These are phyloP conservation scores for Kryphioiulus occultus DNA, from an alignment of 2,888 invertebrate genomes.

Conservation along the genomic window DNA sequence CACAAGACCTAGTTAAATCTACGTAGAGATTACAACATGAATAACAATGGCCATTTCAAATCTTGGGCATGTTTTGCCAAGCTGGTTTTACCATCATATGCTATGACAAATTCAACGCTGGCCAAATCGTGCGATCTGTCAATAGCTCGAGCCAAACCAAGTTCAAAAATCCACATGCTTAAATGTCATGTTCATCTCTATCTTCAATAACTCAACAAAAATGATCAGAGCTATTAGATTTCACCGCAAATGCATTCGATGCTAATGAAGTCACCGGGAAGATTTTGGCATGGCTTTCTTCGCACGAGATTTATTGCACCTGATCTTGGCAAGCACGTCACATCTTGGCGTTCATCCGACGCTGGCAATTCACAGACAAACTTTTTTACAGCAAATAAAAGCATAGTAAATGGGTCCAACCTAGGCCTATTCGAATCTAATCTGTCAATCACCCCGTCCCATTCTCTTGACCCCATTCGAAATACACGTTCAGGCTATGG, in stretches of 20 bases:
- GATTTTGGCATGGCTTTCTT: background rate
- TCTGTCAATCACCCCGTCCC: slow-evolving; percentile 30
- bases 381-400: background rate
- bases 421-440: slow-evolving; percentile 16
- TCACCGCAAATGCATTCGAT: background rate
- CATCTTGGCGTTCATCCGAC: background rate
- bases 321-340: background rate
- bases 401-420: background rate
- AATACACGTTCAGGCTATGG: background rate
- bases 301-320: background rate
- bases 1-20: background rate
- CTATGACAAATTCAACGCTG: background rate
- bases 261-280: background rate
- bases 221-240: background rate
- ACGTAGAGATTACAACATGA: background rate
- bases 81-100: background rate
- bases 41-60: background rate
- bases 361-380: background rate
- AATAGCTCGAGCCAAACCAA: background rate
- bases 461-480: slow-evolving; percentile 8
- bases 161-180: background rate
- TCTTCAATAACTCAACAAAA: background rate
- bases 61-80: background rate
- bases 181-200: background rate
- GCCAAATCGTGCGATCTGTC: background rate